Base-by-base conservation (phyloP, 2,888 invertebrate genomes). In the Phania funesta region DNA sequence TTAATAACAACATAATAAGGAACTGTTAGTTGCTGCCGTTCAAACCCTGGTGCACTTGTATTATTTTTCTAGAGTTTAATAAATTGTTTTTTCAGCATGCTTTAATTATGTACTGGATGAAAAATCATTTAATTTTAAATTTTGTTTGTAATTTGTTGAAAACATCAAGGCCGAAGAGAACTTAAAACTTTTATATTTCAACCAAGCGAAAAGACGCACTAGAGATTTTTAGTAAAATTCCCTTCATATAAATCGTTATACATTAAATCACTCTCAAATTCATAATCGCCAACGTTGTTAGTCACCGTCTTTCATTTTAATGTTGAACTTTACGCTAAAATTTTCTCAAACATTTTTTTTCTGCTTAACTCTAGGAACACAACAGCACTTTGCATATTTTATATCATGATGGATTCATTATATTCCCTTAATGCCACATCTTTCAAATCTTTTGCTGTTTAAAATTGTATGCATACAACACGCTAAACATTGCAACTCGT, bases 351-450 rank as follows among this genome's bases (percentile, higher is more conserved):
- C 11, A 48, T 48, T 68, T 73, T 48, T 29, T 6, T 52, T 62
- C 48, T 22, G n/a, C 8, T 38, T 85, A 86, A 24, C 35, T 20
- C 26, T 2, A 86, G 85, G 86, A 86, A 87, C 86, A 86, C 87
- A 86, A 86, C 86, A 87, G 86, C 87, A 87, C 86, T 88, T 88
- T 88, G 86, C 88, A 88, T 88, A 87, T 86, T 86, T 44, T 54
- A 41, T 16, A 65, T 65, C 38, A 86, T 88, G 88, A 88, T 88
- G 88, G 86, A 89, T 89, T 86, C 87, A 88, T 88, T 87, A 88
- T 88, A 87, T 87, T 88, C 87, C 87, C 86, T 88, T 88, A 87
- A 87, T 86, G 87, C 88, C 87, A 88, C 87, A 87, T 89, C 87
- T 52, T 52, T 73, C 16, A 62, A 64, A 64, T 62, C 62, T 54